A percentile compares a stretch with the other conserved stretches of the same genome.
These are phyloP conservation scores for Drosophila punjabiensis DNA, from an alignment of 1,140 invertebrate species.

Conservation along the genomic window DNA sequence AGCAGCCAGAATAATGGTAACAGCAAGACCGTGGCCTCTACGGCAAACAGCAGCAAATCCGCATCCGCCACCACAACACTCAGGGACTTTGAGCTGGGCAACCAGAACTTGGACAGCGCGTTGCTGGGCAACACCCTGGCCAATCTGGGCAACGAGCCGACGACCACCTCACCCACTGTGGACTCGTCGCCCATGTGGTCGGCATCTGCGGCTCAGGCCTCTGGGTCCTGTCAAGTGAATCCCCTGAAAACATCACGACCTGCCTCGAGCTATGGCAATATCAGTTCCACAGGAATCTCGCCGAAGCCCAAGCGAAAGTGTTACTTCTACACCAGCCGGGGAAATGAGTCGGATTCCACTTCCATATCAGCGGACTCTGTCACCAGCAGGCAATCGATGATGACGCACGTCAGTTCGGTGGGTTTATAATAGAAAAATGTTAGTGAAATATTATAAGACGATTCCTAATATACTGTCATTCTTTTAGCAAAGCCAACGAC, in stretches of 20 bases:
- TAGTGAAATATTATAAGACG: too few species aligned
- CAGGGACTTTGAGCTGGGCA: conserved; percentile 60
- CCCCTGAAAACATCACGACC: conserved; percentile 78
- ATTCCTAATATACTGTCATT: background rate
- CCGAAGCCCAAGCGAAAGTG: conserved; percentile 79
- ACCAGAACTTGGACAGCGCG: conserved; percentile 53
- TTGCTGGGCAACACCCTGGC: conserved; percentile 50
- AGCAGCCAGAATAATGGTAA: conserved; percentile 22
- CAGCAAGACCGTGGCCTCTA: conserved; percentile 27
- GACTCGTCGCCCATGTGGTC: conserved; percentile 77
- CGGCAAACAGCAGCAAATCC: conserved; percentile 57
- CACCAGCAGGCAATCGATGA: conserved; percentile 87
- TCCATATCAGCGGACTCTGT: conserved; percentile 90
- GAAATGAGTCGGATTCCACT: conserved; percentile 87
- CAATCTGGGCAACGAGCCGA: conserved; percentile 53
- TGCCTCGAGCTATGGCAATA: conserved; percentile 85
- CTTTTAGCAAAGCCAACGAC: conserved; percentile 64
- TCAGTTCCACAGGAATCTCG: conserved; percentile 78
- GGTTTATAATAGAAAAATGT: conserved; percentile 22
- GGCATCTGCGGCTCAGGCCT: conserved; percentile 40
- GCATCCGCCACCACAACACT: conserved; percentile 67
- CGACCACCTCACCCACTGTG: conserved; percentile 55
- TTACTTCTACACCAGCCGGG: conserved; percentile 64
- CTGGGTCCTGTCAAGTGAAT: conserved; percentile 61
- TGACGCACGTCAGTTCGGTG: conserved; percentile 86